These are phyloP conservation scores for Meles meles DNA, from an alignment of 2,113 vertebrate genomes.

Conservation along the genomic window DNA sequence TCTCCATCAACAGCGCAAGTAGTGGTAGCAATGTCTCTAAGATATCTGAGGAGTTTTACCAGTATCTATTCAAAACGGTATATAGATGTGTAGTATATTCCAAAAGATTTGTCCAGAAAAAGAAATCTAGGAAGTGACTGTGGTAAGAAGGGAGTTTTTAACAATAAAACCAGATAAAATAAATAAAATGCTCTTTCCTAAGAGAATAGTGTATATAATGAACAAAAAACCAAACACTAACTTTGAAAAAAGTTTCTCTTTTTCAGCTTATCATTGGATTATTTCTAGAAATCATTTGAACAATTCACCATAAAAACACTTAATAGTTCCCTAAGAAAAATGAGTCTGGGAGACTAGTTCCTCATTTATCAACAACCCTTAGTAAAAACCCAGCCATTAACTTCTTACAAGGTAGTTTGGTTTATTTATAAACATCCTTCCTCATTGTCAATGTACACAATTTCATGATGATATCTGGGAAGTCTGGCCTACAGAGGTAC, in stretches of 20 bases:
- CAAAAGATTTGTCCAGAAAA: neutral
- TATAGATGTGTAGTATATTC: neutral
- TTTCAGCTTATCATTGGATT: neutral
- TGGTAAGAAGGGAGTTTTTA: neutral
- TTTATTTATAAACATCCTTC: neutral
- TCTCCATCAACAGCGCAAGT: neutral
- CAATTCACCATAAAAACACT: neutral
- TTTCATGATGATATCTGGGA: constrained; percentile 6
- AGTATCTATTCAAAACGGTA: neutral
- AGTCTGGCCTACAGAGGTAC: neutral
- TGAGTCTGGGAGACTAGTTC: neutral
- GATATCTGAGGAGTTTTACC: neutral
- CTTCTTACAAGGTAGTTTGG: neutral
- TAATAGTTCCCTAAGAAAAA: neutral
- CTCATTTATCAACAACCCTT: neutral
- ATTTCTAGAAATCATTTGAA: neutral
- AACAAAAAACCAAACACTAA: neutral
- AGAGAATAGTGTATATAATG: neutral
- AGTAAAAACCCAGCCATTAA: neutral
- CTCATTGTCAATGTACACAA: neutral
- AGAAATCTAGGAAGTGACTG: neutral
- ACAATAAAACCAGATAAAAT: neutral
- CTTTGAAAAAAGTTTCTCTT: neutral
- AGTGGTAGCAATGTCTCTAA: neutral
- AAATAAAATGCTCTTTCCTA: neutral